These are phyloP conservation scores for Fragum fragum DNA, from an alignment of 2,888 invertebrate species.

Conservation along the genomic window DNA sequence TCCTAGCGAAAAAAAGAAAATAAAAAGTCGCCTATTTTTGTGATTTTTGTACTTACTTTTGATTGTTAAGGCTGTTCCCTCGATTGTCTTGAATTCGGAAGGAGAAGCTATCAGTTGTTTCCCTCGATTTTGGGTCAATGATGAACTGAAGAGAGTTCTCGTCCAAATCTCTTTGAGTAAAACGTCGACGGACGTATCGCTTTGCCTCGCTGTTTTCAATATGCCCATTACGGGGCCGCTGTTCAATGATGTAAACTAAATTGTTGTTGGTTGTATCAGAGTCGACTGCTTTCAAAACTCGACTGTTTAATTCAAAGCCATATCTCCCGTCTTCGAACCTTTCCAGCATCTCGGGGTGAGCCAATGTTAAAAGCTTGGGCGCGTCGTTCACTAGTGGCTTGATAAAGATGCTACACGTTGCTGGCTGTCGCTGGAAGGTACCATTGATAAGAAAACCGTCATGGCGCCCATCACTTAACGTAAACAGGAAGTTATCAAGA, in stretches of 20 bases:
- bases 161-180: constrained; percentile 85
- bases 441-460: constrained; percentile 83
- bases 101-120: constrained; percentile 83
- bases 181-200: constrained; percentile 80
- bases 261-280: constrained; percentile 78
- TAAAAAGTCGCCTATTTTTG: no score
- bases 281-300: constrained; percentile 82
- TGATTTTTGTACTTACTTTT: constrained; percentile 75
- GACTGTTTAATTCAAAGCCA: constrained; percentile 81
- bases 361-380: constrained; percentile 81
- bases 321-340: constrained; percentile 78
- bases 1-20: no score
- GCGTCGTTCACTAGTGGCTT: constrained; percentile 83
- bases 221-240: constrained; percentile 82
- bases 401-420: constrained; percentile 82
- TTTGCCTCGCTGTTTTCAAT: constrained; percentile 83
- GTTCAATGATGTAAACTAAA: constrained; percentile 81
- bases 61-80: constrained; percentile 82
- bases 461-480: constrained; percentile 82
- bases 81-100: constrained; percentile 83
- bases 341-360: constrained; percentile 80
- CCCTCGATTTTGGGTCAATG: constrained; percentile 75
- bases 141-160: constrained; percentile 82
- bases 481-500: constrained; percentile 83
- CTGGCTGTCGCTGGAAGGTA: constrained; percentile 79